Evolutionary conservation across 1,140 invertebrate genomes (phyloP).

Genomic region (Meloidogyne floridensis): DNA sequence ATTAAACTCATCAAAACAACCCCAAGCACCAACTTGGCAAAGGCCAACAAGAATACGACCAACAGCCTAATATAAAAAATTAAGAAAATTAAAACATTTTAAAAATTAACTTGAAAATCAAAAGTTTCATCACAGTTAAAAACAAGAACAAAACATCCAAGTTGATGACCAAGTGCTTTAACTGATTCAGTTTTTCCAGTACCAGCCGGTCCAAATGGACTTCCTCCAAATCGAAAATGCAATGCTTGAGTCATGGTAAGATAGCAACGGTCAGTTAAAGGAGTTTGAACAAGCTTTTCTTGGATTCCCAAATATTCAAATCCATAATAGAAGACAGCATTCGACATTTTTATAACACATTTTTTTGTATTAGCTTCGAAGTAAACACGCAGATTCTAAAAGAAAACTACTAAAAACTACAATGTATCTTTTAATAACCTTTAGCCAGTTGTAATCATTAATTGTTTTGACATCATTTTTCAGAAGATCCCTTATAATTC

Average conservation of each 20-base stretch:
- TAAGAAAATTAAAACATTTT: constrained; percentile 1
- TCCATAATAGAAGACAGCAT: constrained; percentile 96
- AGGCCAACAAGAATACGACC: constrained; percentile 93
- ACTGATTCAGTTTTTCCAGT: constrained; percentile 94
- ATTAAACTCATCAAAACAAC: constrained; percentile 99
- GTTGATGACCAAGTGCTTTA: constrained; percentile 95
- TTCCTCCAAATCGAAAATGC: constrained; percentile 74
- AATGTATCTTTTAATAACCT: constrained; percentile 60
- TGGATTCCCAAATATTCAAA: constrained; percentile 98
- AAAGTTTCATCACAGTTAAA: constrained; percentile 99
- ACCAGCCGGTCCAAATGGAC: constrained; percentile 67
- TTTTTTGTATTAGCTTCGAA: constrained; percentile 82
- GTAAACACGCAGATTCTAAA: constrained; percentile 86
- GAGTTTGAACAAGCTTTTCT: constrained; percentile 95
- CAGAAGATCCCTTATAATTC: constrained; percentile 86
- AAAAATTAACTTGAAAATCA: constrained; percentile 80
- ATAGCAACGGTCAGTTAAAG: constrained; percentile 95
- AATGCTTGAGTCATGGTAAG: constrained; percentile 99
- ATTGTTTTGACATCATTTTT: constrained; percentile 78
- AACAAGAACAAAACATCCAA: constrained; percentile 95
- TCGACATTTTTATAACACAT: constrained; percentile 97
- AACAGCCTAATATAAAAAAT: constrained; percentile 73
- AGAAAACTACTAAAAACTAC: constrained; percentile 68
- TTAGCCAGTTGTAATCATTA: constrained; percentile 89
- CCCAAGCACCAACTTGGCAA: constrained; percentile 98